Conservation (phyloP, 2,113 vertebrate species). For the Pomatostomus ruficeps region DNA sequence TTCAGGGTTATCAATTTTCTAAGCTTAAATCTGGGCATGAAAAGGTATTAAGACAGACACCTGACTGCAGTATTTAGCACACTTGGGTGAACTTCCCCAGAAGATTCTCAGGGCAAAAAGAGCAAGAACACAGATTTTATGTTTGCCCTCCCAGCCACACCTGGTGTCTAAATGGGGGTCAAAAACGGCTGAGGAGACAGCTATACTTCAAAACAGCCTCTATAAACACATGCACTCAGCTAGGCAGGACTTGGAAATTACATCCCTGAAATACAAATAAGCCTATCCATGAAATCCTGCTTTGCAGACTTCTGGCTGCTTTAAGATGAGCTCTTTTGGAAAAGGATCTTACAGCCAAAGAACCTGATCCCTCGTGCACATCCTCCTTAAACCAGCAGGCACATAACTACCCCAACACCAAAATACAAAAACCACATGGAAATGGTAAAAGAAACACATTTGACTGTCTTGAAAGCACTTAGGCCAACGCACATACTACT, state of each 20-base stretch:
- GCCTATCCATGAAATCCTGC: background rate
- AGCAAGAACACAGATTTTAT: background rate
- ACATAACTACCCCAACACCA: background rate
- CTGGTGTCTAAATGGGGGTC: background rate
- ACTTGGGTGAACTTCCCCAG: background rate
- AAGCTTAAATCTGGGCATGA: background rate
- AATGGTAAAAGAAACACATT: background rate
- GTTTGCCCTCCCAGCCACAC: background rate
- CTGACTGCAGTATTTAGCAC: fast-evolving
- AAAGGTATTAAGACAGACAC: background rate
- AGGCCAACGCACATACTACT: background rate
- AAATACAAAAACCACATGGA: background rate
- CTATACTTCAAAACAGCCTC: background rate
- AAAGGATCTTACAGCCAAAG: background rate
- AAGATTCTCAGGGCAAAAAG: background rate
- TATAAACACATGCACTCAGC: background rate
- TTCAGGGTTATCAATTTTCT: background rate
- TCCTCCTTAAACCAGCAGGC: background rate
- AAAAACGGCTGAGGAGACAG: background rate
- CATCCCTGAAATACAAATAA: background rate
- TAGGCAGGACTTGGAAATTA: background rate
- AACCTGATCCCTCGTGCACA: background rate
- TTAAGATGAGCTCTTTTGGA: background rate
- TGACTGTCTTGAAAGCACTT: background rate
- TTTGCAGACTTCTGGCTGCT: background rate